Conservation (phyloP, 2,888 invertebrate genomes). For the Eudasyphora cyanicolor region DNA sequence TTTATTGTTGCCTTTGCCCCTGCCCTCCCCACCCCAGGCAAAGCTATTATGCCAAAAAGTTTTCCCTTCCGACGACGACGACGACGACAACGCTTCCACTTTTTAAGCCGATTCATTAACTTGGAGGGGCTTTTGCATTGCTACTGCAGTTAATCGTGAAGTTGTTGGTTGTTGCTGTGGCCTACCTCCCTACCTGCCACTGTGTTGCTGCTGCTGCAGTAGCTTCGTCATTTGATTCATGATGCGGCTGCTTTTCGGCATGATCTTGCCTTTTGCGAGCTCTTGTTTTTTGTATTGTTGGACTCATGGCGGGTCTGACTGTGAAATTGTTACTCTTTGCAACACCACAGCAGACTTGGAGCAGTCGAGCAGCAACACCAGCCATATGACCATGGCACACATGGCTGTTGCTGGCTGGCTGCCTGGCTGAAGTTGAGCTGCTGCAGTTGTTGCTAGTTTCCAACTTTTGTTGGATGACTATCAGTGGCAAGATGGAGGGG, state of each 20-base stretch:
- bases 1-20: not conserved
- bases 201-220: not conserved
- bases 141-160: not conserved
- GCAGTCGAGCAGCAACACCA: not conserved
- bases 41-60: conserved; percentile 1
- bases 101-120: not conserved
- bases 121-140: not conserved
- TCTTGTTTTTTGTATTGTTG: not conserved
- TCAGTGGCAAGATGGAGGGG: not conserved
- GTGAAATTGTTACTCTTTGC: not conserved
- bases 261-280: not conserved
- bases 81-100: not conserved
- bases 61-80: not conserved
- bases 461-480: not conserved
- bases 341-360: not conserved
- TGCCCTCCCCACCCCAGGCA: too few species aligned
- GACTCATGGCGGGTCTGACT: not conserved
- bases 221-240: not conserved
- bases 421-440: not conserved
- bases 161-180: not conserved
- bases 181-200: not conserved
- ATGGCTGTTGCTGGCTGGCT: conserved; percentile 21
- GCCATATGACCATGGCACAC: conserved; percentile 60
- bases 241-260: conserved; percentile 3
- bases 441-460: not conserved